Base-by-base conservation (phyloP, 2,888 invertebrate species). In the Ptychoptera albimana region DNA sequence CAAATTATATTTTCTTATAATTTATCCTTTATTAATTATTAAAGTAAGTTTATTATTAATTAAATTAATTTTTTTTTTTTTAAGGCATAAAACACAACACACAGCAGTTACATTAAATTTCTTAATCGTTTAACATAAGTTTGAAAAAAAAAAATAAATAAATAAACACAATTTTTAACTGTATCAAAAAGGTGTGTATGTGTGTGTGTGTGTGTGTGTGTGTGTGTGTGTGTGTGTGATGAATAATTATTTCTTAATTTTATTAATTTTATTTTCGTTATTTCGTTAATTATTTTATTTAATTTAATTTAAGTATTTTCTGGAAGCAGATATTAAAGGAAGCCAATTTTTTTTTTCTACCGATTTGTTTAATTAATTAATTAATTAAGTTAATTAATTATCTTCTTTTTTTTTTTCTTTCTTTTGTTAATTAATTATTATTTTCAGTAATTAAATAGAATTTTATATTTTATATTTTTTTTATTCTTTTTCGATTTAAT, bases 151-250 rank as follows among this genome's bases (percentile, higher is more conserved):
- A 6, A 34, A 6, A 6, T 46, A 48, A 45, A 48, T 48, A 41
- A 48, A 49, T 49, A 23, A 30, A 10, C 34, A 34, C 48, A 47
- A 51, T 50, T 46, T 48, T 48, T 50, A 48, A 44, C 45, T 45
- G 46, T 45, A 45, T 45, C 45, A n/a, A n/a, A n/a, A n/a, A n/a
- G n/a, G n/a, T n/a, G n/a, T n/a, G n/a, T n/a, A n/a, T n/a, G n/a
- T n/a, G n/a, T n/a, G n/a, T n/a, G n/a, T n/a, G n/a, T n/a, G n/a
- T n/a, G n/a, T n/a, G n/a, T n/a, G n/a, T n/a, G n/a, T n/a, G n/a
- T n/a, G n/a, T n/a, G n/a, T n/a, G n/a, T n/a, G n/a, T n/a, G n/a
- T n/a, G n/a, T n/a, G n/a, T n/a, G n/a, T n/a, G n/a, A n/a, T n/a
- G n/a, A n/a, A n/a, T n/a, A n/a, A n/a, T n/a, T n/a, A n/a, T n/a